Evolutionary conservation across 2,113 vertebrate genomes (phyloP).

Genomic region (Orthonyx spaldingii): DNA sequence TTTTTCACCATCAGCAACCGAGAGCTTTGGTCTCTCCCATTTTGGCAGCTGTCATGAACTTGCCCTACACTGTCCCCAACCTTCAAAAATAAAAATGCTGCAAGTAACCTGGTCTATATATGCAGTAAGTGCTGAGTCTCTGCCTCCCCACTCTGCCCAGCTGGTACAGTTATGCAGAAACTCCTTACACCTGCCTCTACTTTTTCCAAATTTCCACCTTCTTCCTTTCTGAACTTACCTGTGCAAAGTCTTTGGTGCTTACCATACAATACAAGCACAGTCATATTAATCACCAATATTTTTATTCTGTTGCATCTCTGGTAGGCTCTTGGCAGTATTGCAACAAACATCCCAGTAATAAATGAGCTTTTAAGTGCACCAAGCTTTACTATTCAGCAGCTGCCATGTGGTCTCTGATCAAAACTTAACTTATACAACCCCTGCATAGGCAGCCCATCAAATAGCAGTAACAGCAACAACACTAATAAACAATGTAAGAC

Average conservation of each 20-base stretch:
- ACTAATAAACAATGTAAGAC: neutral
- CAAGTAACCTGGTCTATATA: neutral
- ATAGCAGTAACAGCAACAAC: neutral
- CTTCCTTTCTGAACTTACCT: neutral
- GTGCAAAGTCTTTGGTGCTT: neutral
- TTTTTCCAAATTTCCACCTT: neutral
- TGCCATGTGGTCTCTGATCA: neutral
- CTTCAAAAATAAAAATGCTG: neutral
- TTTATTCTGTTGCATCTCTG: neutral
- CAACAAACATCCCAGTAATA: neutral
- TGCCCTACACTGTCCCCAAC: neutral
- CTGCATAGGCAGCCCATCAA: neutral
- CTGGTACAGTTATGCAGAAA: neutral
- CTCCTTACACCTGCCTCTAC: neutral
- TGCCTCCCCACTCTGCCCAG: neutral
- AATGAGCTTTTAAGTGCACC: constrained; percentile 16
- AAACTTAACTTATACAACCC: neutral
- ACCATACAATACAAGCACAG: neutral
- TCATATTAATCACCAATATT: constrained; percentile 21
- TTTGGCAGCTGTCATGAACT: neutral
- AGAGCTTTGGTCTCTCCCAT: neutral
- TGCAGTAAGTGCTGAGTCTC: neutral
- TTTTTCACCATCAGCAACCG: neutral
- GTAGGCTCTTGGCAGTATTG: neutral
- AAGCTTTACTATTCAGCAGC: constrained; percentile 5